Conservation (phyloP, 2,113 vertebrate species). For the Odobenus rosmarus region DNA sequence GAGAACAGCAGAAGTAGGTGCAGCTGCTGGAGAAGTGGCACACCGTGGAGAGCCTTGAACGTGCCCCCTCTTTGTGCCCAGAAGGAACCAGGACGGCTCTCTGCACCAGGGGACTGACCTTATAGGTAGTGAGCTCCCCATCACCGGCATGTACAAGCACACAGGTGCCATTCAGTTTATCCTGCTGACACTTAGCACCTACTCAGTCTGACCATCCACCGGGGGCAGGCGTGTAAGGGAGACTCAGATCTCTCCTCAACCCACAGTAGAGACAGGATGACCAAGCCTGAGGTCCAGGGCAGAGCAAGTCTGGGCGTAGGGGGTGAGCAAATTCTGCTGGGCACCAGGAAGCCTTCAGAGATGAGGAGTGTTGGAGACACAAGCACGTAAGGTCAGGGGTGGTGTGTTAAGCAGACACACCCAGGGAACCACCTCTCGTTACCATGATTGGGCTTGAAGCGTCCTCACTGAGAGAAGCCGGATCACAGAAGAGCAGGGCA, state of each 20-base stretch:
- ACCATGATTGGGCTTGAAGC: rapidly evolving
- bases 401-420: neutral
- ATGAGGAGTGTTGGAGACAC: neutral
- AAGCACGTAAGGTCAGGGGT: rapidly evolving
- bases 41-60: rapidly evolving
- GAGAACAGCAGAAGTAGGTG: neutral
- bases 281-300: neutral
- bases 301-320: neutral
- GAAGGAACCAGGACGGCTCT: neutral
- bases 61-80: neutral
- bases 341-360: neutral
- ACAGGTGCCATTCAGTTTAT: rapidly evolving
- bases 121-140: neutral
- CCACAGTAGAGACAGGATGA: neutral
- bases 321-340: neutral
- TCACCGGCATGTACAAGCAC: neutral
- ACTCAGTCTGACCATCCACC: neutral
- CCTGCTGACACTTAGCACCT: neutral
- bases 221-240: neutral
- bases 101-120: rapidly evolving
- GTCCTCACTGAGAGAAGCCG: neutral
- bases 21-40: neutral
- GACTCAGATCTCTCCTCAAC: neutral
- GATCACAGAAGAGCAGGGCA: neutral
- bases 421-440: rapidly evolving